phyloP scores from a whole-genome alignment of 1,140 invertebrate species.

The Aphidius gifuensis region DNA sequence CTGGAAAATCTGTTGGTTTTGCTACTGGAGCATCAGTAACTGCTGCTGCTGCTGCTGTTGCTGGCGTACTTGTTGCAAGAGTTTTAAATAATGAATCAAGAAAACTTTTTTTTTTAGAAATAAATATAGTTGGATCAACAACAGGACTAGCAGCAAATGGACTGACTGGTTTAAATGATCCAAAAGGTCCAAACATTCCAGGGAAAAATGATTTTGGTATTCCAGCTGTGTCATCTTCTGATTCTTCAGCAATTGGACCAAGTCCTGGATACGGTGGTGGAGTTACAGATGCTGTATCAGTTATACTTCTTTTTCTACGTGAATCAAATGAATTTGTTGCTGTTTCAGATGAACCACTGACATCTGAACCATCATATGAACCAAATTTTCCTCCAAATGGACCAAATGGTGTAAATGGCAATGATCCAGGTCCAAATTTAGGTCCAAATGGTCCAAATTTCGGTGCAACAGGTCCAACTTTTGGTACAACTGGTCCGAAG shows the following conservation, averaged over 20 bases:
- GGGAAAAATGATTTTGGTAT: conserved; percentile 16
- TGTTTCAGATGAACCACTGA: neutral
- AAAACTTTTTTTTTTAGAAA: conserved; percentile 44
- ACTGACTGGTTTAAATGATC: conserved; percentile 26
- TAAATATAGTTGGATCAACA: conserved; percentile 41
- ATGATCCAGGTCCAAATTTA: conserved; percentile 23
- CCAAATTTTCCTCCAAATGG: conserved; percentile 1
- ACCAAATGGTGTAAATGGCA: conserved; percentile 2
- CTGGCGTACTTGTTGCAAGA: conserved; percentile 35
- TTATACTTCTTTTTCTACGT: conserved; percentile 29
- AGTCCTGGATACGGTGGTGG: conserved; percentile 38
- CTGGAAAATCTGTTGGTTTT: conserved; percentile 46
- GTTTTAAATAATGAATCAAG: conserved; percentile 46
- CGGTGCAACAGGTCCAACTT: conserved; percentile 21
- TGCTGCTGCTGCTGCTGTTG: conserved; percentile 26
- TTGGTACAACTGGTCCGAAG: conserved; percentile 27
- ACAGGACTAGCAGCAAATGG: conserved; percentile 27
- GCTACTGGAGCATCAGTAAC: conserved; percentile 18
- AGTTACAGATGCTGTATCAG: neutral
- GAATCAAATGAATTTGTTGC: neutral
- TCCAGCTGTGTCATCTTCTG: conserved; percentile 22
- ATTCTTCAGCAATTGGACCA: conserved; percentile 37
- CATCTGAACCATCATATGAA: neutral
- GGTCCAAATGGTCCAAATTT: conserved; percentile 20
- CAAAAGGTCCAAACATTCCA: conserved; percentile 33